Conservation (phyloP, 2,888 invertebrate genomes). For the Megamerina dolium region DNA sequence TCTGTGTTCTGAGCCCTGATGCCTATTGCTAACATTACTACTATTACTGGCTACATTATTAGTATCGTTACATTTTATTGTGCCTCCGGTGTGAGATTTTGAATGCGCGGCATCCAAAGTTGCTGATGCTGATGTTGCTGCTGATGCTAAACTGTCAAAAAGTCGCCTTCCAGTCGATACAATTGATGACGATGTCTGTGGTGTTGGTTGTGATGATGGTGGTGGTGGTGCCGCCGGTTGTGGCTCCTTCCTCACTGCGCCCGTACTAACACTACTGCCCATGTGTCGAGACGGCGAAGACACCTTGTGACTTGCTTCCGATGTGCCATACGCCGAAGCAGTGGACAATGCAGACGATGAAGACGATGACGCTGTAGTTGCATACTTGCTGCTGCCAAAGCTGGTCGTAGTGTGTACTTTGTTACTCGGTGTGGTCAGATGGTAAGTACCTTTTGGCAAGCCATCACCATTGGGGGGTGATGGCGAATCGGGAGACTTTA, state of each 20-base stretch:
- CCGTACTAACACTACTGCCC: slow-evolving; percentile 25
- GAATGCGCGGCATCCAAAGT: slow-evolving; percentile 16
- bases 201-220: slow-evolving; percentile 25
- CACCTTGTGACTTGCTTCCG: slow-evolving; percentile 29
- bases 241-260: slow-evolving; percentile 13
- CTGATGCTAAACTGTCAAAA: slow-evolving; percentile 41
- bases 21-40: slow-evolving; percentile 35
- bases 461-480: slow-evolving; percentile 41
- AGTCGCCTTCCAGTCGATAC: slow-evolving; percentile 40
- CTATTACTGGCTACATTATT: slow-evolving; percentile 37
- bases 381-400: slow-evolving; percentile 36
- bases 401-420: slow-evolving; percentile 26
- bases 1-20: slow-evolving; percentile 41
- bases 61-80: slow-evolving; percentile 36
- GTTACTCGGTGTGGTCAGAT: slow-evolving; percentile 27
- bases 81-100: slow-evolving; percentile 30
- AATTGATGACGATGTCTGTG: slow-evolving; percentile 29
- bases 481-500: slow-evolving; percentile 45
- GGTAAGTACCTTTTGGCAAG: slow-evolving; percentile 42
- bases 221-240: slow-evolving; percentile 22
- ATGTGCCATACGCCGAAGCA: slow-evolving; percentile 13
- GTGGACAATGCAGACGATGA: slow-evolving; percentile 21
- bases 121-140: slow-evolving; percentile 18
- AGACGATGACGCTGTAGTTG: slow-evolving; percentile 22
- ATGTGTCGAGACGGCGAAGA: slow-evolving; percentile 41